These are phyloP conservation scores for Montipora foliosa DNA, from an alignment of 64 coral and sea anemone species.

Conservation along the genomic window DNA sequence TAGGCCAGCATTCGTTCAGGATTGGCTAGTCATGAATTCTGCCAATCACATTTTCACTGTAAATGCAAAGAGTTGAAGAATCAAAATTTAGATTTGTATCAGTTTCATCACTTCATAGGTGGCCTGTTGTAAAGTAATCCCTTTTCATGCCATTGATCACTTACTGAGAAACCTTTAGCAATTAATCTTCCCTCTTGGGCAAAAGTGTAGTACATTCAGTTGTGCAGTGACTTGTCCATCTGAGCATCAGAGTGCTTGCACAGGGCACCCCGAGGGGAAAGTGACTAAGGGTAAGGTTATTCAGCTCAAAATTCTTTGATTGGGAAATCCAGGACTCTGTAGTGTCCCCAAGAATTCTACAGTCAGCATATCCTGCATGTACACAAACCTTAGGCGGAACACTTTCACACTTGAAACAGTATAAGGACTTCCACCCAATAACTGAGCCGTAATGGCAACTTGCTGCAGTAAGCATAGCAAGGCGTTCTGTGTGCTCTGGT, in stretches of 20 bases:
- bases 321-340: background rate
- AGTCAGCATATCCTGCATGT: constrained; percentile 25
- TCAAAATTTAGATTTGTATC: constrained; percentile 50
- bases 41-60: constrained; percentile 79
- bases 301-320: constrained; percentile 50
- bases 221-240: constrained; percentile 62
- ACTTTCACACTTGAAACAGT: constrained; percentile 26
- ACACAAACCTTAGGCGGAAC: constrained; percentile 23
- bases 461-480: constrained; percentile 56
- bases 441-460: constrained; percentile 61
- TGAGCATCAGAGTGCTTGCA: constrained; percentile 23
- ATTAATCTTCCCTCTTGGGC: no score
- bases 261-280: constrained; percentile 13
- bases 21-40: constrained; percentile 72
- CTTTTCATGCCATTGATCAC: no score
- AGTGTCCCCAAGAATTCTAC: background rate
- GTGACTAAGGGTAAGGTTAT: constrained; percentile 25
- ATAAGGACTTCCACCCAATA: constrained; percentile 41
- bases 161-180: no score
- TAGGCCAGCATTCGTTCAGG: constrained; percentile 58
- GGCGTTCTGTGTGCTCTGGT: constrained; percentile 59
- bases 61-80: constrained; percentile 58
- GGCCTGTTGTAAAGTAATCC: no score
- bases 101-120: no score
- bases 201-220: background rate